Base-by-base conservation (phyloP, 2,888 invertebrate genomes). In the Drosophila longiperda region DNA sequence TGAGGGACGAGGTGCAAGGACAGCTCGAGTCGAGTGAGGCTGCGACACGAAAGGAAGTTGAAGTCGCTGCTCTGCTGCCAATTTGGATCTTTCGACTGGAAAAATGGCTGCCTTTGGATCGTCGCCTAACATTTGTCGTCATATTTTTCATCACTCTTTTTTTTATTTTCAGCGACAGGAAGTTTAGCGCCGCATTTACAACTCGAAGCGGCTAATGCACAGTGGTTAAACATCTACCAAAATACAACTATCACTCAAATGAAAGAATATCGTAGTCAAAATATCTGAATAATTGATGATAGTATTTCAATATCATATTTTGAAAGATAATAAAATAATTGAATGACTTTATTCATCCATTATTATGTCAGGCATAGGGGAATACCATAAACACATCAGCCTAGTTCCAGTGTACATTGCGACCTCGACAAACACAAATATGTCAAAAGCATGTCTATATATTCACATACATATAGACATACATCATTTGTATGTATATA, bases 71-170 rank as follows among this genome's bases (percentile, higher is more conserved):
- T 50, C 38, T 57, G 63, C 36, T 66, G 67, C 76, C 80, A 70
- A 66, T 72, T 78, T 38, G 36, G 66, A 73, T 78, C 78, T 71
- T 74, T 81, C 61, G 76, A 70, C 79, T 81, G 73, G 81, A 82
- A 85, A 87, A 81, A 80, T 85, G 73, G 62, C 75, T 79, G 75
- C 61, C 63, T 68, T 66, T 68, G 79, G 64, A 71, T 82, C 69
- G 76, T 78, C 73, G 76, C 60, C 64, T 74, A 79, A 79, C 76
- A 82, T 78, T 85, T 78, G 79, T 79, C 73, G 60, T 83, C 81
- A 85, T 85, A 83, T 77, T 75, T 83, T 45, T 23, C 12, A 38
- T 15, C 23, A 42, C 11, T 45, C n/a, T 20, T 34, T 23, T 53
- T 38, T 12, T n/a, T 2, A 17, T 76, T 76, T 60, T 69, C 58